Base-by-base conservation (phyloP, 2,888 invertebrate species). In the Nemapogon koenigi region DNA sequence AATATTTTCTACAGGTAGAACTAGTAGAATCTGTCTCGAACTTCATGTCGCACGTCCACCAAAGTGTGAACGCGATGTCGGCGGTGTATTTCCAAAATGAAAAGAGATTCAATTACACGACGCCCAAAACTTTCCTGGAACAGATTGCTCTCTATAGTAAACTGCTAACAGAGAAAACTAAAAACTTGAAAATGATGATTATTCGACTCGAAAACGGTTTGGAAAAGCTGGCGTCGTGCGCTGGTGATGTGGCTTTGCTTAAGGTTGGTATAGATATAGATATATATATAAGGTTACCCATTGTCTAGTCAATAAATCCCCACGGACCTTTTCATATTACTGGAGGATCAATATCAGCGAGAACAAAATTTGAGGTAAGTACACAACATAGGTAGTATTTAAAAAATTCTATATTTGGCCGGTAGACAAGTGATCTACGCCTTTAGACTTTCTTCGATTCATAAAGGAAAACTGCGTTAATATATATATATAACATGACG, bases 121-220 rank as follows among this genome's bases (percentile, higher is more conserved):
- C 97, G 1, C 97, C 97, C 0, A 97, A 97, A 73, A 91, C 94
- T 0, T 97, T 96, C 71, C 71, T 97, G 32, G 97, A 97, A 59
- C 91, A 94, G 58, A 95, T 97, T 41, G 85, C 89, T 8, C 75
- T 97, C 3, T 97, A 88, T 55, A 75, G 83, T 1, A 91, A 90
- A 55, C 64, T 91, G 4, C 60, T 91, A 16, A 81, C 64, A 14
- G 86, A 85, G 46, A 90, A 89, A 57, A 84, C 84, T 0, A 63
- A 59, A 4, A 86, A 90, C 38, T 81, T 94, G 31, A 83, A 84
- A 47, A 84, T 87, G 46, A 90, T 90, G 69, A 90, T 95, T 26
- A 58, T 68, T 1, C 83, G 95, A 44, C 80, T 97, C 7, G 91
- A 92, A 63, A 94, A 90, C 56, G 97, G 97, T 30, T 72, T 97